These are phyloP conservation scores for Heptranchias perlo DNA, from an alignment of 2,113 vertebrate species.

Conservation along the genomic window DNA sequence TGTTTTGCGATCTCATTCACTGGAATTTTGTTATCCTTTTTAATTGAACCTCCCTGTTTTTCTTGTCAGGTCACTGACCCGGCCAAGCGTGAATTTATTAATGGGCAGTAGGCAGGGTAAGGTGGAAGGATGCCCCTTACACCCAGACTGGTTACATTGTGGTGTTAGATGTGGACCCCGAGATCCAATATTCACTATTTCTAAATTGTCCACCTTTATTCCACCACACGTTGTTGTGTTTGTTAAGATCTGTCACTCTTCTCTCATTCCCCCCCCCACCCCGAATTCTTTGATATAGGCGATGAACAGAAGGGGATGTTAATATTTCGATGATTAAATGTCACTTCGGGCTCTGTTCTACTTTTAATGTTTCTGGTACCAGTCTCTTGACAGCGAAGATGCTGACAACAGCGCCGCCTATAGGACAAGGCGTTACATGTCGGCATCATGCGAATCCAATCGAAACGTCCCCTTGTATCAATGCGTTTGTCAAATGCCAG, in stretches of 20 bases:
- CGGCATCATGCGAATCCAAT: neutral
- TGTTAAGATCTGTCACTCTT: neutral
- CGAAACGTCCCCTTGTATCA: neutral
- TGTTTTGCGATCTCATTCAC: slow-evolving; percentile 8
- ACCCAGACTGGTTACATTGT: neutral
- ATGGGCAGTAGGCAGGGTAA: neutral
- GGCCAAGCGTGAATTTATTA: neutral
- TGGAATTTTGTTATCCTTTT: neutral
- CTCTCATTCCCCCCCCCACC: neutral
- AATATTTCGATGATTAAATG: slow-evolving; percentile 13
- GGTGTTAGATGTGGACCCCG: neutral
- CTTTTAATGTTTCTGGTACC: neutral
- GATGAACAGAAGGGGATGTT: neutral
- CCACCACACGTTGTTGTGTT: neutral
- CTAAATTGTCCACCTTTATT: neutral
- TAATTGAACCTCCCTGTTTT: neutral
- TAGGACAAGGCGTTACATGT: neutral
- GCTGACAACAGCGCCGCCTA: slow-evolving; percentile 28
- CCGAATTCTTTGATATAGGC: neutral
- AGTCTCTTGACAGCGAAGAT: neutral
- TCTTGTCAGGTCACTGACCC: neutral
- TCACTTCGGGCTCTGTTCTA: neutral
- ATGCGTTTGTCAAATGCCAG: neutral
- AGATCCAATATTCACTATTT: neutral
- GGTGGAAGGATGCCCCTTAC: neutral